A percentile compares a stretch with the other conserved stretches of the same genome.
phyloP scores from a whole-genome alignment of 2,113 vertebrate genomes.

The Origma solitaria region DNA sequence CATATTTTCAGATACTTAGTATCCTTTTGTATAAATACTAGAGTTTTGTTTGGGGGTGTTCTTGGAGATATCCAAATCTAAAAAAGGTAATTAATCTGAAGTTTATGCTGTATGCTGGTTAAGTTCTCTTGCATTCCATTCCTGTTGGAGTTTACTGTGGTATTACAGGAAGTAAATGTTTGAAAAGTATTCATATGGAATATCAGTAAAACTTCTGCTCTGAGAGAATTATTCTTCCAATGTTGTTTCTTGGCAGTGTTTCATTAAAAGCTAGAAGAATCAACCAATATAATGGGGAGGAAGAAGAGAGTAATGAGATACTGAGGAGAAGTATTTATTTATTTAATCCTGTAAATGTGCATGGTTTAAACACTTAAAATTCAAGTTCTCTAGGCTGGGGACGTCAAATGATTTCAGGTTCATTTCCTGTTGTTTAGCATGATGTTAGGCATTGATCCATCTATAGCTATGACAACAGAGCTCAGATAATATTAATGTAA shows the following conservation, averaged over 20 bases:
- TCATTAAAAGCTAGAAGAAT: background rate
- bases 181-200: background rate
- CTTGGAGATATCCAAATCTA: background rate
- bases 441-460: background rate
- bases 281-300: rapidly evolving
- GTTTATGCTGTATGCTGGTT: background rate
- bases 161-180: background rate
- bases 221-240: background rate
- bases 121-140: background rate
- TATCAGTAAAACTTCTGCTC: background rate
- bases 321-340: background rate
- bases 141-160: background rate
- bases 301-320: background rate
- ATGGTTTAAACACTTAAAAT: background rate
- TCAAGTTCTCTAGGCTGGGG: background rate
- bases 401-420: background rate
- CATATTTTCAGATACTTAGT: background rate
- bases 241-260: background rate
- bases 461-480: background rate
- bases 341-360: background rate
- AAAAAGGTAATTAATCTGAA: background rate
- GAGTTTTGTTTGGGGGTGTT: background rate
- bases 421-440: background rate
- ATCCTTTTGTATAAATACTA: background rate
- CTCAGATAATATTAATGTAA: background rate